Evolutionary conservation across 2,888 invertebrate genomes (phyloP).

Genomic region (Apodemia duryi): DNA sequence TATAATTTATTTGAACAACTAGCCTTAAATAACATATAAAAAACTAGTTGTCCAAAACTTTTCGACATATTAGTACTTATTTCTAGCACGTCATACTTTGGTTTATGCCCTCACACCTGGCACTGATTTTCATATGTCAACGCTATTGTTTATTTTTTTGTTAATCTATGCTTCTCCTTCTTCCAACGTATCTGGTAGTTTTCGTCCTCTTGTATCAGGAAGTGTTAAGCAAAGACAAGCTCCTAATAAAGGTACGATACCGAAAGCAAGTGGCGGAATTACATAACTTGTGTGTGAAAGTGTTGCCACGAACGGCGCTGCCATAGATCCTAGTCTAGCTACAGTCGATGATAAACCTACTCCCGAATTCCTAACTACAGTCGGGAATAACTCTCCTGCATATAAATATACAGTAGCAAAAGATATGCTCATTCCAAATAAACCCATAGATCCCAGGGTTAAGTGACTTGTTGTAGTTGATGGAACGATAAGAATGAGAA

Average conservation of each 20-base stretch:
- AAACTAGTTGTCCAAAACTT: neutral
- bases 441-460: slow-evolving; percentile 84
- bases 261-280: slow-evolving; percentile 87
- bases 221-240: slow-evolving; percentile 83
- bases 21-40: neutral
- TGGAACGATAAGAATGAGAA: slow-evolving; percentile 80
- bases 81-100: neutral
- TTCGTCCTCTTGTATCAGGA: slow-evolving; percentile 88
- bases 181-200: slow-evolving; percentile 88
- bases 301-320: slow-evolving; percentile 90
- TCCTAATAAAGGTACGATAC: slow-evolving; percentile 83
- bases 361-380: slow-evolving; percentile 91
- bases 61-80: neutral
- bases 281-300: slow-evolving; percentile 75
- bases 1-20: neutral
- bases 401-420: slow-evolving; percentile 93
- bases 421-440: slow-evolving; percentile 89
- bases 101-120: neutral
- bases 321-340: slow-evolving; percentile 91
- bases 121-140: neutral
- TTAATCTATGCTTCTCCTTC: slow-evolving; percentile 82
- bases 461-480: slow-evolving; percentile 71
- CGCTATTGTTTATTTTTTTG: neutral
- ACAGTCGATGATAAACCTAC: slow-evolving; percentile 92
- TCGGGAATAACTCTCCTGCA: slow-evolving; percentile 93